Evolutionary conservation across 2,888 invertebrate species (phyloP).

Genomic region (Plebejus melissa): DNA sequence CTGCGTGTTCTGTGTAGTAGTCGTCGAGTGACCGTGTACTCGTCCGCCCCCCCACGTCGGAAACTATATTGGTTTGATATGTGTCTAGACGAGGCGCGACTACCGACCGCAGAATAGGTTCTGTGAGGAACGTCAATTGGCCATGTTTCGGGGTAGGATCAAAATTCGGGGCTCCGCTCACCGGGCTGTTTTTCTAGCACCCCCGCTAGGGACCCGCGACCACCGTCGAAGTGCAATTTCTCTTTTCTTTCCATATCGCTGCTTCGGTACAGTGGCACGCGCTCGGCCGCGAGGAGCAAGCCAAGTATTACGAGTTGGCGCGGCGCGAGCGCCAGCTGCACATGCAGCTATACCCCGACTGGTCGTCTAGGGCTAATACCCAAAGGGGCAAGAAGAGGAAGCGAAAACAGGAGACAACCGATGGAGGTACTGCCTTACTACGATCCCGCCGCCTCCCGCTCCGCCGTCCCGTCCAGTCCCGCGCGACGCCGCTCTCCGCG

Average conservation of each 20-base stretch:
- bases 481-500: slow-evolving; percentile 45
- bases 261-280: slow-evolving; percentile 96
- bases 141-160: slow-evolving; percentile 70
- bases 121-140: slow-evolving; percentile 77
- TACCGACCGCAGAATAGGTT: slow-evolving; percentile 78
- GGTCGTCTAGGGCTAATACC: slow-evolving; percentile 99
- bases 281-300: slow-evolving; percentile 99
- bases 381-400: slow-evolving; percentile 99
- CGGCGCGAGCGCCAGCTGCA: slow-evolving; percentile 98
- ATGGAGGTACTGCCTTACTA: slow-evolving; percentile 91
- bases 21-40: slow-evolving; percentile 74
- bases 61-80: slow-evolving; percentile 78
- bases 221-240: slow-evolving; percentile 73
- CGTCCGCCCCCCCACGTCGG: slow-evolving; percentile 58
- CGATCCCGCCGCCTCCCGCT: slow-evolving; percentile 56
- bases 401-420: slow-evolving; percentile 98
- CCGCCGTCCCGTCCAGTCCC: slow-evolving; percentile 29
- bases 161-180: slow-evolving; percentile 73
- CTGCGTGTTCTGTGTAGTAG: slow-evolving; percentile 76
- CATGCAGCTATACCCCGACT: slow-evolving; percentile 99
- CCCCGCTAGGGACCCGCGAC: slow-evolving; percentile 73
- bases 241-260: slow-evolving; percentile 78
- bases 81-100: slow-evolving; percentile 73
- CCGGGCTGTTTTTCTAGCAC: slow-evolving; percentile 86
- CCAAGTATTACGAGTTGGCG: slow-evolving; percentile 99